phyloP scores from a whole-genome alignment of 2,888 invertebrate species.

The Campoletis raptor region DNA sequence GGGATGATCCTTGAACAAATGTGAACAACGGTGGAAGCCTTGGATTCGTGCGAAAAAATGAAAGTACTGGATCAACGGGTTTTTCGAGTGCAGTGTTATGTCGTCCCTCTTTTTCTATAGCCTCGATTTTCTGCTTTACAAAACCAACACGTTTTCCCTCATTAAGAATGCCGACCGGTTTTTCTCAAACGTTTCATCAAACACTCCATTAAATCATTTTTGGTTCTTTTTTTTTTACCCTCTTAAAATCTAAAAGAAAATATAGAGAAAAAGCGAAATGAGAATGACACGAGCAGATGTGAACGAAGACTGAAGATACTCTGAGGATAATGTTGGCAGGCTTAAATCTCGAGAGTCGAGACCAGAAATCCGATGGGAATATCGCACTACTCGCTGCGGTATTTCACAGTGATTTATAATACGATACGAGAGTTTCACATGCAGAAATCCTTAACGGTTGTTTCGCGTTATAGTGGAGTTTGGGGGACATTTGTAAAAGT shows the following conservation, averaged over 20 bases:
- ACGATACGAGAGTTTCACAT: slow-evolving; percentile 34
- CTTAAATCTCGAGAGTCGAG: slow-evolving; percentile 39
- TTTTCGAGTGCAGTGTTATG: not conserved
- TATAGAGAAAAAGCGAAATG: slow-evolving; percentile 3
- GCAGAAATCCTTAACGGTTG: slow-evolving; percentile 43
- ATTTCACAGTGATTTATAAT: slow-evolving; percentile 54
- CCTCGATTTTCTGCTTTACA: not conserved
- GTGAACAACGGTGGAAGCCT: not conserved
- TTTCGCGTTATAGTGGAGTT: slow-evolving; percentile 10
- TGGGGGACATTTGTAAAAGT: not conserved
- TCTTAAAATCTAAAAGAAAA: not conserved
- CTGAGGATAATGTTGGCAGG: slow-evolving; percentile 30
- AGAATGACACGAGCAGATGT: slow-evolving; percentile 18
- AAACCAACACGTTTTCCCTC: not conserved
- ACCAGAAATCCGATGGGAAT: slow-evolving; percentile 17
- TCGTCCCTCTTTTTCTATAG: not conserved
- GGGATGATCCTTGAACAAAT: slow-evolving; percentile 6
- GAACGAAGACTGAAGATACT: slow-evolving; percentile 12
- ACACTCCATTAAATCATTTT: not conserved
- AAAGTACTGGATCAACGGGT: not conserved
- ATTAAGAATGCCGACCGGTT: not conserved
- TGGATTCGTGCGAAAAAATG: not conserved
- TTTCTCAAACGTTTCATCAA: not conserved
- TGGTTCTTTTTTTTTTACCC: too few species aligned
- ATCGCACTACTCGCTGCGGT: slow-evolving; percentile 8